A percentile compares a stretch with the other conserved stretches of the same genome.
Conservation (phyloP, 2,113 vertebrate species). For the Crotalus viridis region DNA sequence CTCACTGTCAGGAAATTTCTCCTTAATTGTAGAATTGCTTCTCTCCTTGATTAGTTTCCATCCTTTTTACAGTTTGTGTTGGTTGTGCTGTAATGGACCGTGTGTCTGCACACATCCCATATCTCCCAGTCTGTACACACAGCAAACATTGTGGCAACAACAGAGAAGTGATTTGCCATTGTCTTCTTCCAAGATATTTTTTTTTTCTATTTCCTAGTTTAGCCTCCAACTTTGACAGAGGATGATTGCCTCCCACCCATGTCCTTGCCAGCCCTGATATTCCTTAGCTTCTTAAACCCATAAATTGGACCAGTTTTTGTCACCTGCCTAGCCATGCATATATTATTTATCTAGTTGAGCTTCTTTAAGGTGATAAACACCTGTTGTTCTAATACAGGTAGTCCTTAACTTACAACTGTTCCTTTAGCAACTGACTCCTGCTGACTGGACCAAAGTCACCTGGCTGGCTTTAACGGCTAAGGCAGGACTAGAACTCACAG, state of each 20-base stretch:
- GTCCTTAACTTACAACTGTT: background rate
- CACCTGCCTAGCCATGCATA: background rate
- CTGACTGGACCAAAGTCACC: background rate
- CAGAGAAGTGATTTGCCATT: background rate
- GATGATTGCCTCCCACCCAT: background rate
- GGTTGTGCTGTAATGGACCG: no score
- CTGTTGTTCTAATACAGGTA: background rate
- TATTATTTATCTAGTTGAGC: background rate
- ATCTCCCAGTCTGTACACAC: background rate
- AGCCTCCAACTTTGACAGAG: background rate
- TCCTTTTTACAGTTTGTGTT: no score
- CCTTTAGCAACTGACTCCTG: background rate
- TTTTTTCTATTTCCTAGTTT: background rate
- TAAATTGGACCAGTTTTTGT: background rate
- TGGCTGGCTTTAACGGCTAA: background rate
- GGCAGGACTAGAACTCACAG: background rate
- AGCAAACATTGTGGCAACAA: background rate
- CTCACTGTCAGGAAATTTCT: no score
- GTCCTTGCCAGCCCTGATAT: background rate
- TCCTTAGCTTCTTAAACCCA: background rate
- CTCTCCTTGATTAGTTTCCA: no score
- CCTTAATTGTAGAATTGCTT: no score
- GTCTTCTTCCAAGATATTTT: background rate
- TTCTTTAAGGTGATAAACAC: background rate
- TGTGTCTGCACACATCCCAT: no score